phyloP scores from a whole-genome alignment of 2,797 vertebrate genomes.

The Micrastur ruficollis region DNA sequence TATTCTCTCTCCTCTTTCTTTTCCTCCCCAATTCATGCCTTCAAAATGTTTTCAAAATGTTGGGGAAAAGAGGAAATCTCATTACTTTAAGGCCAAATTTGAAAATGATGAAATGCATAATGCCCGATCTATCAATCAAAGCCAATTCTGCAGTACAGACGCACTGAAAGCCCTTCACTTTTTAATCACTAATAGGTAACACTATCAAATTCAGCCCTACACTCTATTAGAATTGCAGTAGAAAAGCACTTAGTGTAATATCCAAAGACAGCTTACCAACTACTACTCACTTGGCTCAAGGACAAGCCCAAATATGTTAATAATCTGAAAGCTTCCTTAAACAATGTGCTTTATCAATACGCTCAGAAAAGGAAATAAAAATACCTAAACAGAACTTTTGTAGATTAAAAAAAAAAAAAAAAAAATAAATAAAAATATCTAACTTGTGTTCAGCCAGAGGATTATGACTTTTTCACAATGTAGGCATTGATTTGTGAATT shows the following conservation, averaged over 20 bases:
- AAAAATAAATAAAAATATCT: too few species aligned
- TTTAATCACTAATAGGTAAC: slow-evolving; percentile 1
- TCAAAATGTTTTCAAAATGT: not conserved
- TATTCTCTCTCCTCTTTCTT: not conserved
- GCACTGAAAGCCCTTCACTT: not conserved
- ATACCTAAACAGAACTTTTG: not conserved
- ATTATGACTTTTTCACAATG: not conserved
- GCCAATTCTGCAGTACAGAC: not conserved
- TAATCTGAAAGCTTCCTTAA: not conserved
- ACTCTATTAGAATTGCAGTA: not conserved
- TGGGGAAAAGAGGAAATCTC: not conserved
- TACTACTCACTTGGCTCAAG: not conserved
- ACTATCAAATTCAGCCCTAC: slow-evolving; percentile 26
- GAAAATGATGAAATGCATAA: not conserved
- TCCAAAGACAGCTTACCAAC: not conserved
- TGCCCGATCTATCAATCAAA: slow-evolving; percentile 1
- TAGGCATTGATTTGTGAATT: not conserved
- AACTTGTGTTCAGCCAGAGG: not conserved
- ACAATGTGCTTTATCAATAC: not conserved
- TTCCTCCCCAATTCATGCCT: not conserved
- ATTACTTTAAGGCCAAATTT: not conserved
- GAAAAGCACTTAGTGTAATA: slow-evolving; percentile 32
- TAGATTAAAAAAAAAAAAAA: not conserved
- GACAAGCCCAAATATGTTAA: not conserved
- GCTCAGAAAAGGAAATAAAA: not conserved